Percentiles rank a stretch among this genome's conserved stretches.
Evolutionary conservation across 1,140 invertebrate genomes (phyloP).

Genomic region (Ooceraea biroi): DNA sequence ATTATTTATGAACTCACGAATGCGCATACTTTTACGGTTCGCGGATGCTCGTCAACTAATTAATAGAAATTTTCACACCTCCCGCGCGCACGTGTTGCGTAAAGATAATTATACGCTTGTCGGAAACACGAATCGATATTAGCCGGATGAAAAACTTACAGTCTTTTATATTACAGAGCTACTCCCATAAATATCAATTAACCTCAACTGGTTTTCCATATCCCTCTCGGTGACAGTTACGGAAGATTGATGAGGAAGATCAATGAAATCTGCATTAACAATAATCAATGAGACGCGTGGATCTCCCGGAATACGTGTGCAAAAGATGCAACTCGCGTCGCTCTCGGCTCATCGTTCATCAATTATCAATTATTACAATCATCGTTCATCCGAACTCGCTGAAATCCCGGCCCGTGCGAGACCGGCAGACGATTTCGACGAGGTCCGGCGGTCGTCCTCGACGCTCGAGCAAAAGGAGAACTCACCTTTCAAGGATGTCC

Average conservation of each 20-base stretch:
- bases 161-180: background rate
- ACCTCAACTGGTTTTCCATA: background rate
- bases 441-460: background rate
- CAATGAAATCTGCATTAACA: too few relatives aligned
- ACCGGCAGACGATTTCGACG: background rate
- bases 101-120: slow-evolving; percentile 3
- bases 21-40: background rate
- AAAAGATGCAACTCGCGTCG: too few relatives aligned
- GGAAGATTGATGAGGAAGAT: too few relatives aligned
- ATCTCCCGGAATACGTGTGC: too few relatives aligned
- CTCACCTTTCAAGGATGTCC: slow-evolving; percentile 58
- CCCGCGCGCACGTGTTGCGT: background rate
- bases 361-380: too few relatives aligned
- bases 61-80: slow-evolving; percentile 9
- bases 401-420: background rate
- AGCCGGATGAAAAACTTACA: background rate
- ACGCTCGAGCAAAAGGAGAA: background rate
- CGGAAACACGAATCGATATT: background rate
- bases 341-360: too few relatives aligned
- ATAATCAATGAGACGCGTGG: too few relatives aligned
- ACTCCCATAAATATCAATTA: background rate
- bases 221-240: too few relatives aligned
- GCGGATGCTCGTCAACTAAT: background rate
- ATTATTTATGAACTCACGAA: background rate
- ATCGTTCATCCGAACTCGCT: too few relatives aligned